A percentile compares a stretch with the other conserved stretches of the same genome.
Conservation (phyloP, 2,113 vertebrate species). For the Poeciliopsis occidentalis region DNA sequence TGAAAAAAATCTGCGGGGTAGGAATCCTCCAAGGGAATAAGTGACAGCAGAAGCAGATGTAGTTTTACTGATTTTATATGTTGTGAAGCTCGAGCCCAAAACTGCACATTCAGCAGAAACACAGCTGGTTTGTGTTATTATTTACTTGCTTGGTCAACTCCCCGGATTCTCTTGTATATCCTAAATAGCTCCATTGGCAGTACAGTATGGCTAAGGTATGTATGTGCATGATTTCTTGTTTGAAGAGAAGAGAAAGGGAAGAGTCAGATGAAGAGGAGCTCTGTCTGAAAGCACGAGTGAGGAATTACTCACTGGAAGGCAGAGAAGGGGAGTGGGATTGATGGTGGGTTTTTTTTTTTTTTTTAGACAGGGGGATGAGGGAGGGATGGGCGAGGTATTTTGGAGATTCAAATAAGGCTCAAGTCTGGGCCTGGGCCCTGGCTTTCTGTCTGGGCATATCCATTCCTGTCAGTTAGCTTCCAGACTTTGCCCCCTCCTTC, state of each 20-base stretch:
- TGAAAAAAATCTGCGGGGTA: neutral
- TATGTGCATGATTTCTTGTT: conserved; percentile 55
- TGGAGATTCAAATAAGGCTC: conserved; percentile 64
- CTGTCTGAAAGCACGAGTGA: conserved; percentile 39
- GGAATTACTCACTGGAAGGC: conserved; percentile 36
- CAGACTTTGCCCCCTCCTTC: conserved; percentile 52
- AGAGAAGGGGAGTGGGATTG: conserved; percentile 27
- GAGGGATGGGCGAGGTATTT: conserved; percentile 63
- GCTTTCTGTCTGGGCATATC: conserved; percentile 77
- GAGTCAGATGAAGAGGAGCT: conserved; percentile 34
- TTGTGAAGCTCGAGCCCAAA: conserved; percentile 20
- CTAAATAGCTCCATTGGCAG: conserved; percentile 51
- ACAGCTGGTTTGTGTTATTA: conserved; percentile 79
- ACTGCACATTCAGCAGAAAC: conserved; percentile 49
- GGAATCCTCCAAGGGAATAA: neutral
- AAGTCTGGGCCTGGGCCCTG: conserved; percentile 74
- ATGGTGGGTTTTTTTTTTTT: conserved; percentile 13
- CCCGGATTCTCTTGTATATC: conserved; percentile 61
- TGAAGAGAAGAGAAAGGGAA: conserved; percentile 55
- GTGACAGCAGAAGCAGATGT: conserved; percentile 19
- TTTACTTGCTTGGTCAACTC: conserved; percentile 76
- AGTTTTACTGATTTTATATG: conserved; percentile 12
- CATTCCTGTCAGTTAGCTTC: conserved; percentile 72
- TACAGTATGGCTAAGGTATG: conserved; percentile 49
- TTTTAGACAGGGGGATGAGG: conserved; percentile 35